Evolutionary conservation across 2,888 invertebrate genomes (phyloP).

Genomic region (Microctonus aethiopoides): DNA sequence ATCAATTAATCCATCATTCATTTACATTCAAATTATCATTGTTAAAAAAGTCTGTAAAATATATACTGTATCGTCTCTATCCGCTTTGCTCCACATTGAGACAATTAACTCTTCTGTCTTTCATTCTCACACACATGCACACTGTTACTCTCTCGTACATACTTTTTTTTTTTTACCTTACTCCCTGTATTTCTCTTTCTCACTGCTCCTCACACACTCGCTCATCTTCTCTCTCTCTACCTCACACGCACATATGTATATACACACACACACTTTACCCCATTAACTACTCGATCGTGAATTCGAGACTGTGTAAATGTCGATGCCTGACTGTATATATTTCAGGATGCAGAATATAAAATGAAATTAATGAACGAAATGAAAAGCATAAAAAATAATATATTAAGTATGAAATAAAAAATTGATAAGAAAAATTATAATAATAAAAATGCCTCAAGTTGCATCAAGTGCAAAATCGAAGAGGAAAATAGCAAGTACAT

Average conservation of each 20-base stretch:
- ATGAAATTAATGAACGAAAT: constrained; percentile 20
- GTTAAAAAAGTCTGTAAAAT: background rate
- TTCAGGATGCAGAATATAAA: constrained; percentile 20
- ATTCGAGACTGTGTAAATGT: constrained; percentile 36
- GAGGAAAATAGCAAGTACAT: constrained; percentile 6
- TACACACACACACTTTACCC: background rate
- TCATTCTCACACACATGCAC: constrained; percentile 16
- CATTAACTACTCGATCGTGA: constrained; percentile 26
- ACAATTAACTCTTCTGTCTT: constrained; percentile 42
- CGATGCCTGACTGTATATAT: too few relatives aligned
- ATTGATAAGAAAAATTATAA: constrained; percentile 13
- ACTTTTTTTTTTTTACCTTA: background rate
- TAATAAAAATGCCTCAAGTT: too few relatives aligned
- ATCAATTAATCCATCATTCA: background rate
- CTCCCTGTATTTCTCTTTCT: background rate
- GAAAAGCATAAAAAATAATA: background rate
- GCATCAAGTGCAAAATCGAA: too few relatives aligned
- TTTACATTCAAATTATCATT: background rate
- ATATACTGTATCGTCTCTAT: constrained; percentile 25
- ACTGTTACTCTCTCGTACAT: background rate
- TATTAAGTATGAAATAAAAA: constrained; percentile 1
- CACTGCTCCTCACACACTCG: background rate
- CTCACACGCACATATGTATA: too few relatives aligned
- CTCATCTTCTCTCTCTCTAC: background rate
- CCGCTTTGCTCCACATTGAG: constrained; percentile 21